Evolutionary conservation across 1,140 invertebrate species (phyloP), one percentile per base, ranked within the genome.

Genomic region (Heliconius eleuchia): DNA sequence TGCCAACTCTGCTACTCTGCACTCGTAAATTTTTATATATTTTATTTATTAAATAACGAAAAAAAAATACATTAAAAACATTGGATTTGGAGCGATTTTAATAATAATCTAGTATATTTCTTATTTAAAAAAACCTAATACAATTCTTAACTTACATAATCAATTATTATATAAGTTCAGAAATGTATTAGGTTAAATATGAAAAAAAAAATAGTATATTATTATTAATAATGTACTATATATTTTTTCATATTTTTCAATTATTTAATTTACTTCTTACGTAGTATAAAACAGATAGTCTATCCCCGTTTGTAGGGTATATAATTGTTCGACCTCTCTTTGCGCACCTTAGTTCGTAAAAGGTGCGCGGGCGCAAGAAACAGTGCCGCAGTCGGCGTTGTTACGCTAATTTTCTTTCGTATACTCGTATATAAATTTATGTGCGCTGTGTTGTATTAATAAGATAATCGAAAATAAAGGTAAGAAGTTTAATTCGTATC

Each of bases 231-330:
- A 23, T 23, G 8, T 37, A 37, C 11, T 23, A 57, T 9, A n/a
- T 23, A 3, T 9, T 9, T 23, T 23, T 8, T n/a, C 5, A 57
- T 57, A 19, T 23, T 57, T 9, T 23, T 23, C 4, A 66, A 30
- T 11, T 66, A 30, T 30, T 66, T 16, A 23, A 16, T 66, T 30
- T 13, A 66, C 23, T 66, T 16, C 8, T 27, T 11, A 19, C 19
- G 6, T 55, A 1, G n/a, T 11, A 23, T 16, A 66, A 66, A 66
- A 66, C 19, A 73, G 76, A 78, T 73, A 73, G 72, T 30, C 23
- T 77, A 75, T 76, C 79, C 79, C 79, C 76, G 79, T 76, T 80
- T 74, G 71, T 57, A 71, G 55, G 60, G 71, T 80, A 80, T 80
- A 80, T 74, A 80, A 76, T 77, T 80, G 74, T 74, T 55, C 55